A percentile compares a stretch with the other conserved stretches of the same genome.
phyloP scores from a whole-genome alignment of 1,140 invertebrate species.

The Idris sp. region DNA sequence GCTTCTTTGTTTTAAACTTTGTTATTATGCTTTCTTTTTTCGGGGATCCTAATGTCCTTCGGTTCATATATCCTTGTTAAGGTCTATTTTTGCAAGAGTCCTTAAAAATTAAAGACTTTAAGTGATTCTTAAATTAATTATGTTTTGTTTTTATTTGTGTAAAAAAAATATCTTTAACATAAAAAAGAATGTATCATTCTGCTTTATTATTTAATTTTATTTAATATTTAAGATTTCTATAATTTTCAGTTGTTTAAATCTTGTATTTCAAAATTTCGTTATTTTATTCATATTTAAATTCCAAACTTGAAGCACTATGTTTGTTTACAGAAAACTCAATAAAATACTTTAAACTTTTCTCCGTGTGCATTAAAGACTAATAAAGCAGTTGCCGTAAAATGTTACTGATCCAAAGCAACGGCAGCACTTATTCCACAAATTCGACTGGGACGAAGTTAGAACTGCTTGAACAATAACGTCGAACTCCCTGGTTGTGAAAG shows the following conservation, averaged over 20 bases:
- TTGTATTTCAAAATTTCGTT: too few species aligned
- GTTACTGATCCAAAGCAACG: conserved; percentile 14
- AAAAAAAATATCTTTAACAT: too few species aligned
- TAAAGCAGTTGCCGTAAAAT: conserved; percentile 7
- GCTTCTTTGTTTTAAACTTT: conserved; percentile 48
- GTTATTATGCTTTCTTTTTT: conserved; percentile 35
- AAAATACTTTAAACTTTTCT: background rate
- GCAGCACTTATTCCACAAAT: conserved; percentile 10
- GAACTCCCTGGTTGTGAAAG: conserved; percentile 24
- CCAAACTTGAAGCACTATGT: too few species aligned
- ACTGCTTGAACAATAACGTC: conserved; percentile 34
- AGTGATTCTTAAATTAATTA: conserved; percentile 27
- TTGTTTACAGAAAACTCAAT: background rate
- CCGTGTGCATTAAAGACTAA: conserved; percentile 9
- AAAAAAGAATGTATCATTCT: too few species aligned
- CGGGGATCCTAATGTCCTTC: conserved; percentile 27
- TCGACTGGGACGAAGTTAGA: conserved; percentile 18
- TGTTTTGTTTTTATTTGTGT: conserved; percentile 15
- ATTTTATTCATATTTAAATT: too few species aligned
- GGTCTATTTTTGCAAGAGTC: conserved; percentile 29
- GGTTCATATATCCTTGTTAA: conserved; percentile 43
- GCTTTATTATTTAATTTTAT: too few species aligned
- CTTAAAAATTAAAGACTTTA: conserved; percentile 46
- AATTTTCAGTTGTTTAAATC: too few species aligned
- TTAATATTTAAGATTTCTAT: too few species aligned